A percentile compares a stretch with the other conserved stretches of the same genome.
These are phyloP conservation scores for Encarsia formosa DNA, from an alignment of 2,888 invertebrate genomes.

Conservation along the genomic window DNA sequence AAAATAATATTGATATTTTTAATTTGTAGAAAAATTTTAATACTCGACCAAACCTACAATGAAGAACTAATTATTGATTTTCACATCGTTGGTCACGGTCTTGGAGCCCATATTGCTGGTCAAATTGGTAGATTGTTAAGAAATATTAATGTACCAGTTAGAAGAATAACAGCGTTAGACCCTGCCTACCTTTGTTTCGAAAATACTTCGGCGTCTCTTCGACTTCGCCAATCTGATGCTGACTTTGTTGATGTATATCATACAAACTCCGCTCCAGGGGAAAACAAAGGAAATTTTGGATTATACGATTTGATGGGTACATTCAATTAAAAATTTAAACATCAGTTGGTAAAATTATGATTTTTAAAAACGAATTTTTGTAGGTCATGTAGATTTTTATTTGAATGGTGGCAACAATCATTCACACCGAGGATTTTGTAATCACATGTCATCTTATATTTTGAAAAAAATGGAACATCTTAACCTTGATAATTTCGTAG, in stretches of 20 bases:
- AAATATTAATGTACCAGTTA: not conserved
- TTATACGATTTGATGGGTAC: not conserved
- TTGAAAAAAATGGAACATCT: too few species aligned
- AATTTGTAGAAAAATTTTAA: too few species aligned
- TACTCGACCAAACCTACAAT: too few species aligned
- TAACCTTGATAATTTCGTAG: too few species aligned
- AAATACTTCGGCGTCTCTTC: constrained; percentile 53
- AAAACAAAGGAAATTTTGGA: constrained; percentile 38
- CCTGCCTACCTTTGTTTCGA: constrained; percentile 67
- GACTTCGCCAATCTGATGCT: constrained; percentile 63
- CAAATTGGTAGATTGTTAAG: not conserved
- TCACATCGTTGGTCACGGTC: constrained; percentile 62
- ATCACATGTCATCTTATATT: too few species aligned
- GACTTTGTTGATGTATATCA: constrained; percentile 68
- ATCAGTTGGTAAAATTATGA: too few species aligned
- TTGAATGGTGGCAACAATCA: constrained; percentile 67
- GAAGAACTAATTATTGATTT: too few species aligned
- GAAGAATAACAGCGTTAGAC: constrained; percentile 63
- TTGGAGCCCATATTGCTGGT: constrained; percentile 58
- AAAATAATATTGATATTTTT: too few species aligned
- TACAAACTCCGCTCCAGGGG: constrained; percentile 66
- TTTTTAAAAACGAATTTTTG: too few species aligned
- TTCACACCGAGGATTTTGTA: constrained; percentile 68
- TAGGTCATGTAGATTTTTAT: constrained; percentile 68
- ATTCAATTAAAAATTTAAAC: too few species aligned